Evolutionary conservation across 2,888 invertebrate genomes (phyloP).

Genomic region (Agrochola lota): DNA sequence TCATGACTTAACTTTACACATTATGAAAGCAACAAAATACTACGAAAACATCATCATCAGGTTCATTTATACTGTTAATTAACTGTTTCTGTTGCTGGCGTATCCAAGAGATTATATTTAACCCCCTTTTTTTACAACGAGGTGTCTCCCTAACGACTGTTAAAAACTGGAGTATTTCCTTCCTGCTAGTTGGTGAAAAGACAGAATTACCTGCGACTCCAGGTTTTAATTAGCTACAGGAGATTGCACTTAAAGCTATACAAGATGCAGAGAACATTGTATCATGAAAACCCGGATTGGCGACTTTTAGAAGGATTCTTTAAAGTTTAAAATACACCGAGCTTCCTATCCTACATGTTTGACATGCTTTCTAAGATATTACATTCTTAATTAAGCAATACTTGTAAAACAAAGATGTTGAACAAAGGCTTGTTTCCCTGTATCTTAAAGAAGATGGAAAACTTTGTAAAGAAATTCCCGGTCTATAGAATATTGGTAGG

Average conservation of each 20-base stretch:
- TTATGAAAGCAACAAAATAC: neutral
- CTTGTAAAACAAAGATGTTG: neutral
- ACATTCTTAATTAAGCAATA: neutral
- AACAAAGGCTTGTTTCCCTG: neutral
- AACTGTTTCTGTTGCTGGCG: neutral
- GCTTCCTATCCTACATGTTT: neutral
- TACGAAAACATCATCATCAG: too few relatives aligned
- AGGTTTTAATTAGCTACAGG: constrained; percentile 53
- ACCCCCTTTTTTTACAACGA: constrained; percentile 4
- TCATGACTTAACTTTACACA: neutral
- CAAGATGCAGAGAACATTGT: constrained; percentile 17
- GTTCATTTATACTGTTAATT: neutral
- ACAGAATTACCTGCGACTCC: constrained; percentile 26
- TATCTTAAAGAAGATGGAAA: neutral
- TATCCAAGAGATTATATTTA: neutral
- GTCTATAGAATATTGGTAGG: neutral
- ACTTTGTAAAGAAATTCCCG: neutral
- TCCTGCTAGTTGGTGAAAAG: constrained; percentile 16
- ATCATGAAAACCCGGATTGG: neutral
- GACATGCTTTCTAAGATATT: constrained; percentile 20
- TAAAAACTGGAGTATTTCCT: constrained; percentile 17
- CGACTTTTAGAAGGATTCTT: neutral
- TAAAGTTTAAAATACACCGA: neutral
- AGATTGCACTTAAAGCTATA: constrained; percentile 44
- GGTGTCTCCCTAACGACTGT: constrained; percentile 6